phyloP scores from a whole-genome alignment of 2,888 invertebrate species.

The Mimachlamys varia region DNA sequence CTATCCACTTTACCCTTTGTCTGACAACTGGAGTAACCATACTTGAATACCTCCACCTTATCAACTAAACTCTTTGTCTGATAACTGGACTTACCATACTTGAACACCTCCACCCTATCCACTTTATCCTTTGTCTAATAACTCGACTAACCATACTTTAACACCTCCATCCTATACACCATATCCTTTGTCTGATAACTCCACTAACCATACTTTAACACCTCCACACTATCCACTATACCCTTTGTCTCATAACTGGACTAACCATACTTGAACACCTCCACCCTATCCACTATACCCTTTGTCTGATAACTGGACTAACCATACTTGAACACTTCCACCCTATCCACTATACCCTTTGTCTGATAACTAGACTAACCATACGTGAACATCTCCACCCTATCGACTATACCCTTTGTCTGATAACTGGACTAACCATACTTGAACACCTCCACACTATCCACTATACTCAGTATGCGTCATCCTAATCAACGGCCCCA shows the following conservation, averaged over 20 bases:
- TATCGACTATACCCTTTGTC: not conserved
- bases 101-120: not conserved
- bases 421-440: not conserved
- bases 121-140: not conserved
- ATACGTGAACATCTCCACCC: not conserved
- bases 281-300: not conserved
- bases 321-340: not conserved
- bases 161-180: not conserved
- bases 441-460: not conserved
- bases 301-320: not conserved
- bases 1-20: not conserved
- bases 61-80: not conserved
- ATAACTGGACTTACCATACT: not conserved
- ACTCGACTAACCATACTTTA: not conserved
- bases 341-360: not conserved
- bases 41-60: not conserved
- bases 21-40: not conserved
- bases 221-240: not conserved
- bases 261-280: not conserved
- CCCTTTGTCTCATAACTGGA: not conserved
- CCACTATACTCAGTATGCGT: not conserved
- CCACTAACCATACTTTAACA: not conserved
- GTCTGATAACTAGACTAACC: not conserved
- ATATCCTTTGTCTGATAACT: not conserved
- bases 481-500: conserved; percentile 21